A percentile compares a stretch with the other conserved stretches of the same genome.
These are phyloP conservation scores for Copidosoma aretas DNA, from an alignment of 2,888 invertebrate species.

Conservation along the genomic window DNA sequence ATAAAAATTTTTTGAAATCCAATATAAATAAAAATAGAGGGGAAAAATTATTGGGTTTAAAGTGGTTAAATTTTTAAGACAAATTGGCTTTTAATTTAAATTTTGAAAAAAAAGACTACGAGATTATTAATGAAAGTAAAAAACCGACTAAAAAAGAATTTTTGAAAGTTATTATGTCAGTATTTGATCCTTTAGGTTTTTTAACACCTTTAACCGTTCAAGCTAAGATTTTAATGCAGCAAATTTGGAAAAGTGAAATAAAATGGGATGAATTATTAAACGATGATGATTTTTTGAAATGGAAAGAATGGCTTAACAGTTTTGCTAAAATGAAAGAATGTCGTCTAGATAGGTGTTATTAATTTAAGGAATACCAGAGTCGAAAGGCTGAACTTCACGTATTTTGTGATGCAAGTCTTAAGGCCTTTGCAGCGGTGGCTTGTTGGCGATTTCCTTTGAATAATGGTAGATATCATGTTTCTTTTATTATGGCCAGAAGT, in stretches of 20 bases:
- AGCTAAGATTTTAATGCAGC: slow-evolving; percentile 9
- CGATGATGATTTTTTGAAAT: not conserved
- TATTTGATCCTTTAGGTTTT: not conserved
- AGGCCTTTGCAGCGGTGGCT: not conserved
- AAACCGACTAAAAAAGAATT: not conserved
- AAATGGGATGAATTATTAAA: not conserved
- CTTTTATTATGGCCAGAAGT: not conserved
- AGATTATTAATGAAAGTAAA: not conserved
- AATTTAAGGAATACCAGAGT: not conserved
- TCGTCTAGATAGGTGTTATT: not conserved
- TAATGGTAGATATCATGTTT: not conserved
- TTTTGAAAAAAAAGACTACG: not conserved
- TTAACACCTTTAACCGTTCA: not conserved
- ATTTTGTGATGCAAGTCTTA: slow-evolving; percentile 6
- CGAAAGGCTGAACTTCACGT: not conserved
- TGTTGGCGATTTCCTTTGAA: not conserved
- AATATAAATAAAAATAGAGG: not conserved
- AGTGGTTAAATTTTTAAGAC: not conserved
- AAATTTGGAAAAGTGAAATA: not conserved
- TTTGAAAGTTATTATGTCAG: slow-evolving; percentile 3
- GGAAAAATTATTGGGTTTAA: slow-evolving; percentile 7
- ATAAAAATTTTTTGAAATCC: not conserved
- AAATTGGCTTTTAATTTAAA: not conserved
- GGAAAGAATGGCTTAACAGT: not conserved
- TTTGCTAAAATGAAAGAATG: not conserved